phyloP scores from a whole-genome alignment of 2,113 vertebrate genomes.

The Bombycilla garrulus region DNA sequence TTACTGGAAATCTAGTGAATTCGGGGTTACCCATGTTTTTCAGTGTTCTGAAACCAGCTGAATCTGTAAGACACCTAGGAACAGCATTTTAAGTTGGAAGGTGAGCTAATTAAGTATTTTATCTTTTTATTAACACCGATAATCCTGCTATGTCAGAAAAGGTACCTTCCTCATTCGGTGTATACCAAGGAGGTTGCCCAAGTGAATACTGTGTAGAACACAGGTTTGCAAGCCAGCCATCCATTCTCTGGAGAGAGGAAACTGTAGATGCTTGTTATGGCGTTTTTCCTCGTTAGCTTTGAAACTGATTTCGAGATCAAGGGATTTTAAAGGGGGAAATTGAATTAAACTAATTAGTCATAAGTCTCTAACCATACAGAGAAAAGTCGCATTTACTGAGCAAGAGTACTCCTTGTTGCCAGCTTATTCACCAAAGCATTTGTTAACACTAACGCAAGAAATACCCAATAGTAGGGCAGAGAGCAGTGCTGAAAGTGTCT shows the following conservation, averaged over 20 bases:
- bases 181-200: neutral
- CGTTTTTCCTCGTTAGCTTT: neutral
- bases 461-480: neutral
- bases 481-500: rapidly evolving
- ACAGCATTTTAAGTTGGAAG: neutral
- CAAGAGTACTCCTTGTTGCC: neutral
- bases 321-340: neutral
- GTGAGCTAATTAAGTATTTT: neutral
- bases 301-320: neutral
- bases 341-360: neutral
- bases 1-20: neutral
- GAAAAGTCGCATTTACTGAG: neutral
- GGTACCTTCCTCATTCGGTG: neutral
- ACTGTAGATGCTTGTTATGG: neutral
- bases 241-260: neutral
- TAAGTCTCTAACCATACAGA: neutral
- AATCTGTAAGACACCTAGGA: neutral
- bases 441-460: neutral
- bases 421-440: neutral
- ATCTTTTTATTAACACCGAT: neutral
- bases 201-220: neutral
- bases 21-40: neutral
- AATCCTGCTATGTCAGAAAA: neutral
- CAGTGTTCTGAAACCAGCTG: neutral
- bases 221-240: neutral